A percentile compares a stretch with the other conserved stretches of the same genome.
Evolutionary conservation across 2,113 vertebrate genomes (phyloP).

Genomic region (Corapipo altera): DNA sequence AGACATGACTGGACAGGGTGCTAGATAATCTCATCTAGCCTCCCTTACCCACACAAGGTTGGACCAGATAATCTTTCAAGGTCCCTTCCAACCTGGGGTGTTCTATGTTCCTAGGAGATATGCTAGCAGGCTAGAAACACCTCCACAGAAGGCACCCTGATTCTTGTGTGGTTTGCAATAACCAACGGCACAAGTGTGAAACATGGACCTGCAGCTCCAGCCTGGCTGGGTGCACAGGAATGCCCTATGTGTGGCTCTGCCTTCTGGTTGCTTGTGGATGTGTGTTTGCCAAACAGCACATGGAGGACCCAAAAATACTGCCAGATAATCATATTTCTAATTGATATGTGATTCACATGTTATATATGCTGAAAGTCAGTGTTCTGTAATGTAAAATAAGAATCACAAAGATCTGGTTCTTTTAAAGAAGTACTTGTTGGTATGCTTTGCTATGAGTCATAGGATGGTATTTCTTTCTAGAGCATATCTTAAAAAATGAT

Average conservation of each 20-base stretch:
- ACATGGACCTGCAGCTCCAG: background rate
- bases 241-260: background rate
- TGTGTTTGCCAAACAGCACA: background rate
- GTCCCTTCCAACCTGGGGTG: background rate
- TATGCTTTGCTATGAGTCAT: rapidly evolving
- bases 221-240: background rate
- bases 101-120: background rate
- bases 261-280: background rate
- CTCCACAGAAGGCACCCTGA: background rate
- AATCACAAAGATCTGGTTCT: background rate
- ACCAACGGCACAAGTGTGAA: rapidly evolving
- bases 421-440: background rate
- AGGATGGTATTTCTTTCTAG: background rate
- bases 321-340: background rate
- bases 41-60: background rate
- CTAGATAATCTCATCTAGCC: background rate
- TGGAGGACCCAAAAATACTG: background rate
- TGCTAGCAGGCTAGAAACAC: background rate
- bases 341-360: background rate
- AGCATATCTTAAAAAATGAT: background rate
- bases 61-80: background rate
- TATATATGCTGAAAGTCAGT: background rate
- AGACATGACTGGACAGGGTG: rapidly evolving
- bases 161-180: background rate
- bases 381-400: background rate